Conservation (phyloP, 2,113 vertebrate genomes). For the Pygoscelis adeliae region DNA sequence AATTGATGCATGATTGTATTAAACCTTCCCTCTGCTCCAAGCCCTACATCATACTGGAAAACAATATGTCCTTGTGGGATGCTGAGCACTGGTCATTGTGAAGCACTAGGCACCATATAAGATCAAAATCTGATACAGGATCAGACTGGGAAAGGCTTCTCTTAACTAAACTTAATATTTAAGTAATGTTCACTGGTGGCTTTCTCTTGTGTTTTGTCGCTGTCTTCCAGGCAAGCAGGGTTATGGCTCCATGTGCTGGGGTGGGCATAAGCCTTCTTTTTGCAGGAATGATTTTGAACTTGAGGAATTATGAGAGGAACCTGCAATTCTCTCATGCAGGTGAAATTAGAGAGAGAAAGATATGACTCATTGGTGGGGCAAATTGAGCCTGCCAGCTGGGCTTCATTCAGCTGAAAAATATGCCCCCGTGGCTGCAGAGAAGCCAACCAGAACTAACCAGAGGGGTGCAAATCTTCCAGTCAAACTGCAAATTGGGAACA, state of each 20-base stretch:
- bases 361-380: conserved; percentile 62
- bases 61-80: not conserved
- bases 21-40: not conserved
- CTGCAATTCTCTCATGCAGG: conserved; percentile 24
- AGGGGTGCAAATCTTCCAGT: conserved; percentile 67
- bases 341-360: conserved; percentile 32
- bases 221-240: not conserved
- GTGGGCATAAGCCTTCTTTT: not conserved
- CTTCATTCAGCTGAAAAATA: conserved; percentile 67
- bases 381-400: conserved; percentile 63
- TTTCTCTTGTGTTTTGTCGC: not conserved
- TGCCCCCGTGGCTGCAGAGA: conserved; percentile 47
- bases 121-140: not conserved
- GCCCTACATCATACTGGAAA: not conserved
- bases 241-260: not conserved
- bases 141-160: not conserved
- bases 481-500: conserved; percentile 65
- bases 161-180: not conserved
- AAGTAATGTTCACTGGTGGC: not conserved
- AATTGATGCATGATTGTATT: not conserved
- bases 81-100: not conserved
- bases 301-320: conserved; percentile 2
- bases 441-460: conserved; percentile 63
- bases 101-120: not conserved
- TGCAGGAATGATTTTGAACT: not conserved